phyloP scores from a whole-genome alignment of 2,888 invertebrate genomes.

The Cheilosia variabilis region DNA sequence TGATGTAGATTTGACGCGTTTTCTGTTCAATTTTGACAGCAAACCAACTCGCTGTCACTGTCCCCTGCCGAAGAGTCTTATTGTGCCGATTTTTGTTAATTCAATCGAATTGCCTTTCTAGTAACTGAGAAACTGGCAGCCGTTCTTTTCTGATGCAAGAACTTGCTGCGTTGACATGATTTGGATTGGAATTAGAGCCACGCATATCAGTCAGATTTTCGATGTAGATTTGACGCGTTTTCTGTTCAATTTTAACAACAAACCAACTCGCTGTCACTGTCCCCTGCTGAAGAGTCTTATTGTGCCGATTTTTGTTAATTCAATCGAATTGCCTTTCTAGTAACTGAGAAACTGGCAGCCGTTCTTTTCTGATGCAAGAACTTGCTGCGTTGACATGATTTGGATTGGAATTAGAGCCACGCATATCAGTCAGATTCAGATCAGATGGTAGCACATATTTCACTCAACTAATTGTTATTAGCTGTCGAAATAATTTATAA shows the following conservation, averaged over 20 bases:
- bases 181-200: not conserved
- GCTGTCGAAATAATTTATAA: slow-evolving; percentile 11
- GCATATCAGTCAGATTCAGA: not conserved
- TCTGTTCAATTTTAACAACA: too few relatives aligned
- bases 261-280: too few relatives aligned
- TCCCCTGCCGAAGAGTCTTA: too few relatives aligned
- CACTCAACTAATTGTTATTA: not conserved
- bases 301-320: not conserved
- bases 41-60: too few relatives aligned
- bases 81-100: too few relatives aligned
- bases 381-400: not conserved
- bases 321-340: too few relatives aligned
- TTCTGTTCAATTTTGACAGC: too few relatives aligned
- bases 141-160: not conserved
- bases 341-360: not conserved
- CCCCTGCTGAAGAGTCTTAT: not conserved
- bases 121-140: not conserved
- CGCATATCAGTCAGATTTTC: not conserved
- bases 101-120: too few relatives aligned
- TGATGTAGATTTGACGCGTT: not conserved
- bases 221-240: not conserved
- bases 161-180: not conserved
- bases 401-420: not conserved
- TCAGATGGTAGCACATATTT: not conserved
- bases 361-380: slow-evolving; percentile 2